Conservation (phyloP, 2,797 vertebrate species). For the Trachops cirrhosus region DNA sequence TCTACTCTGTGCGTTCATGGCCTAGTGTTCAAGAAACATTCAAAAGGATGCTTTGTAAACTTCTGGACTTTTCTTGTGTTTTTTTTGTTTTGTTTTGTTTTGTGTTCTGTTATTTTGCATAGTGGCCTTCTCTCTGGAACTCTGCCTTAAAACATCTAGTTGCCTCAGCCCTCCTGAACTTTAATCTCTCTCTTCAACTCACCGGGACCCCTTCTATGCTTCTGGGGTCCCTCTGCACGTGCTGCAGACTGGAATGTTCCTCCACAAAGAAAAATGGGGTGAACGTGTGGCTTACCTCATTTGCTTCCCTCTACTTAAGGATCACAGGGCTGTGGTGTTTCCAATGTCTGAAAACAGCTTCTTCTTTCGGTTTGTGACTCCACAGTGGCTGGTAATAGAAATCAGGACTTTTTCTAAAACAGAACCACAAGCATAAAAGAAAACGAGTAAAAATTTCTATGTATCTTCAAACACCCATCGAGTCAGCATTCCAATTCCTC, state of each 20-base stretch:
- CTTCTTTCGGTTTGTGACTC: neutral
- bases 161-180: neutral
- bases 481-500: neutral
- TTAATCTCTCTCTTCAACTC: neutral
- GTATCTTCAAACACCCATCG: neutral
- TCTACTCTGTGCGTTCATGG: neutral
- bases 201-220: neutral
- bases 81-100: neutral
- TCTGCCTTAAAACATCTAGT: neutral
- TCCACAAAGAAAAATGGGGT: neutral
- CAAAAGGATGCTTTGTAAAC: neutral
- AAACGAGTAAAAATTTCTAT: neutral
- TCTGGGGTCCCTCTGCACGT: neutral
- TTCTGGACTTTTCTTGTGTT: neutral
- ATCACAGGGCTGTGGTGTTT: neutral
- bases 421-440: neutral
- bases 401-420: conserved; percentile 22
- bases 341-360: neutral
- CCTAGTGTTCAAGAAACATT: neutral
- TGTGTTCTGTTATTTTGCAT: neutral
- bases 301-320: neutral
- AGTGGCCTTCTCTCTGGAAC: neutral
- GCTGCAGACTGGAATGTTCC: neutral
- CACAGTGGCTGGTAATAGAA: neutral
- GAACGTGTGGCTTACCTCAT: neutral